phyloP scores from a whole-genome alignment of 2,888 invertebrate species.

The Drosophila prolongata region DNA sequence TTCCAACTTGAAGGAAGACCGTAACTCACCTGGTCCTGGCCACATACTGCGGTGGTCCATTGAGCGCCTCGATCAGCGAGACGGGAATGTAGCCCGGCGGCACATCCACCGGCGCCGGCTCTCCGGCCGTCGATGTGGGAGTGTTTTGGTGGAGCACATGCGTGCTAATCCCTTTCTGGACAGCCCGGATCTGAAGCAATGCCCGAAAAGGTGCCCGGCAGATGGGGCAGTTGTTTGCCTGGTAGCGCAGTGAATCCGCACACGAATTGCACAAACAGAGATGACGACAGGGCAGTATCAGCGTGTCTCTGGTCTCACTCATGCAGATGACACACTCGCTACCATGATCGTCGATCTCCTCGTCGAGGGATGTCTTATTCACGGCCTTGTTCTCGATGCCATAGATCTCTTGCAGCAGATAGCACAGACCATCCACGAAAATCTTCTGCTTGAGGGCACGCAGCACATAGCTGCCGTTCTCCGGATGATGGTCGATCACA shows the following conservation, averaged over 20 bases:
- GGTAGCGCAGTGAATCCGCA: constrained; percentile 97
- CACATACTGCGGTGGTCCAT: constrained; percentile 90
- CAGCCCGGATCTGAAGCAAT: constrained; percentile 96
- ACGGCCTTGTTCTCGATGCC: constrained; percentile 99
- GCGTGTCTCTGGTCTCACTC: constrained; percentile 98
- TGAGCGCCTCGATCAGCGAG: constrained; percentile 96
- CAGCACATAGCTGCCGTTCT: constrained; percentile 91
- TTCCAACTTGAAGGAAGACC: neutral
- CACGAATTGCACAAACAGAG: constrained; percentile 98
- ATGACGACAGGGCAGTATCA: constrained; percentile 98
- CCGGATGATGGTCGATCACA: constrained; percentile 92
- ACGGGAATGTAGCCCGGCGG: constrained; percentile 97
- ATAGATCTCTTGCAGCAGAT: constrained; percentile 98
- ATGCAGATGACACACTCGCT: constrained; percentile 99
- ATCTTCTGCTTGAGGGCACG: constrained; percentile 99
- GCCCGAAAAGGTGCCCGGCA: constrained; percentile 99
- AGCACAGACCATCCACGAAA: constrained; percentile 98
- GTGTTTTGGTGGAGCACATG: constrained; percentile 85
- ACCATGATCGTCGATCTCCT: constrained; percentile 96
- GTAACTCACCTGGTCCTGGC: constrained; percentile 64
- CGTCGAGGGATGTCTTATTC: constrained; percentile 88
- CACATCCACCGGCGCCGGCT: constrained; percentile 86
- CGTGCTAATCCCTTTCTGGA: constrained; percentile 88
- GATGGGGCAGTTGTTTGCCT: constrained; percentile 99
- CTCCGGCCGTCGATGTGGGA: constrained; percentile 86